phyloP scores from a whole-genome alignment of 2,113 vertebrate species.

The Argyrosomus japonicus region DNA sequence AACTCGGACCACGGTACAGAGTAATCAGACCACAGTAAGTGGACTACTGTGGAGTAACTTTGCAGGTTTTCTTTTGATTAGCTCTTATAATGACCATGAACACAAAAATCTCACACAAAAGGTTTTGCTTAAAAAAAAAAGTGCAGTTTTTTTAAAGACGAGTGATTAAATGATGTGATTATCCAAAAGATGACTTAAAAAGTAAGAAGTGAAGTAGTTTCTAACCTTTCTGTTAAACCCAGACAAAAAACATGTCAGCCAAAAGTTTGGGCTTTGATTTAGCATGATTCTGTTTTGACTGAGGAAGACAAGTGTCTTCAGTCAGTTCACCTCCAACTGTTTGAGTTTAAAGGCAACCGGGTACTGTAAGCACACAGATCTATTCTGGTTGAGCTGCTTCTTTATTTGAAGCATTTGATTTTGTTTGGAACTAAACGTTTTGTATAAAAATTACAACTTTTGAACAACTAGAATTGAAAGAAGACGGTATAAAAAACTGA shows the following conservation, averaged over 20 bases:
- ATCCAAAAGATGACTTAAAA: neutral
- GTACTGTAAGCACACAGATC: neutral
- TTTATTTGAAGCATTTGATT: neutral
- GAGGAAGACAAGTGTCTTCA: neutral
- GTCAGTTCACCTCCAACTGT: neutral
- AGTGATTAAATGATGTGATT: neutral
- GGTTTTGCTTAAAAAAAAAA: too few relatives aligned
- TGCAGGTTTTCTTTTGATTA: too few relatives aligned
- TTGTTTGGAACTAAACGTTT: neutral
- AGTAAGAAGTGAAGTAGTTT: neutral
- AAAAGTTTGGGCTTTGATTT: neutral
- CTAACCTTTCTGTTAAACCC: neutral
- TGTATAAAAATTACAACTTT: neutral
- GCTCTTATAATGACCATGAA: too few relatives aligned
- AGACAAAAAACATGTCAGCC: neutral
- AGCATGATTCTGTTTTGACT: neutral
- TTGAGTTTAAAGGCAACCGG: neutral
- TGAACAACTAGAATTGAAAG: neutral
- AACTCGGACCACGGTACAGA: too few relatives aligned
- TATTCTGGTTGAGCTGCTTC: neutral
- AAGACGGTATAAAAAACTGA: neutral
- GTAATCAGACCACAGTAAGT: too few relatives aligned
- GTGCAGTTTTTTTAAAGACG: too few relatives aligned
- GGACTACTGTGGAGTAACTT: too few relatives aligned
- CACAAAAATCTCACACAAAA: too few relatives aligned